Conservation (phyloP, 2,888 invertebrate genomes). For the Eupithecia exiguata region DNA sequence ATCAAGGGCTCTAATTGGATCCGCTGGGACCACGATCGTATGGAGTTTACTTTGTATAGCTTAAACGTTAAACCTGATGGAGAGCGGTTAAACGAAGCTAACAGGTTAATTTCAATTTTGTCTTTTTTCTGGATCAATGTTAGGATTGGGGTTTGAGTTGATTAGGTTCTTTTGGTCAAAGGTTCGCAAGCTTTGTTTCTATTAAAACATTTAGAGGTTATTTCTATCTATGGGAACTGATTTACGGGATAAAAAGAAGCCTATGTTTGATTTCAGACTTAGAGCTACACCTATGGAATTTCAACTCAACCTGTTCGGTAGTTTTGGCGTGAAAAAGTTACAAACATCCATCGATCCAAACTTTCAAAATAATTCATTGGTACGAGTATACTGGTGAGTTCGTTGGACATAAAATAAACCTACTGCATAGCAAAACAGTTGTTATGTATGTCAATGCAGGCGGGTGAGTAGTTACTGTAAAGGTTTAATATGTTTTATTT, state of each 20-base stretch:
- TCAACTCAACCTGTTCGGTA: background rate
- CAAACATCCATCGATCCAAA: background rate
- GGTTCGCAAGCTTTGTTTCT: too few relatives aligned
- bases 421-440: too few relatives aligned
- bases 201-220: too few relatives aligned
- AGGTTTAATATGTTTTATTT: background rate
- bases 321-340: background rate
- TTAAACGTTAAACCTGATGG: constrained; percentile 10
- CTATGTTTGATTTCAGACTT: background rate
- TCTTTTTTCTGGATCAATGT: background rate
- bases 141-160: background rate
- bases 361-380: too few relatives aligned
- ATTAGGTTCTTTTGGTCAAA: background rate
- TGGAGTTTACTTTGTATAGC: constrained; percentile 24
- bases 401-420: too few relatives aligned
- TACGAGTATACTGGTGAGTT: too few relatives aligned
- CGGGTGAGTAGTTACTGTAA: background rate
- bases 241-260: background rate
- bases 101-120: constrained; percentile 4
- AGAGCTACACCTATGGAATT: background rate
- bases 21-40: constrained; percentile 26
- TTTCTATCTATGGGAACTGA: too few relatives aligned
- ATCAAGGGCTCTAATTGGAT: constrained; percentile 29
- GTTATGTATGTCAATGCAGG: background rate
- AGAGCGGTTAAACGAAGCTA: constrained; percentile 12